Base-by-base conservation (phyloP, 1,140 invertebrate species). In the Oreohelix idahoensis region DNA sequence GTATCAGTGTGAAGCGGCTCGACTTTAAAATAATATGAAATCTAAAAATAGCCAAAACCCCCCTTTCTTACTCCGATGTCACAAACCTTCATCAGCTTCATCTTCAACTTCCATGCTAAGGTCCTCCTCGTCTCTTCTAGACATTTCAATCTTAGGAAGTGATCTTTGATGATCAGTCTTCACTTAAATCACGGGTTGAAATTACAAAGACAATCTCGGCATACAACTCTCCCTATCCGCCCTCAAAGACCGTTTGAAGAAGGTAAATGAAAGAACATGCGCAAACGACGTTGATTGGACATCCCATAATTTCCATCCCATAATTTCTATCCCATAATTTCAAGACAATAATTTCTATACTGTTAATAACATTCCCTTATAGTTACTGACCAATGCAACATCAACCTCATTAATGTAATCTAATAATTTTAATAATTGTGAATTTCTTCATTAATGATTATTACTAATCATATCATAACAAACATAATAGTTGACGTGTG, bases 261-360 rank as follows among this genome's bases (percentile, higher is more conserved):
- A 51, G 42, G 42, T 77, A 77, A 77, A 77, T 77, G 75, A 77
- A 77, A 51, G 70, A 79, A 58, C 83, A 79, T 74, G 70, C 76
- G 77, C 83, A 74, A 71, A 69, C 76, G 66, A n/a, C 35, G 70
- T 75, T 80, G 32, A 79, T 79, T 79, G 38, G 63, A 71, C 83
- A 74, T 71, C 76, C 76, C 77, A 74, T 79, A 74, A 79, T 79
- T 73, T 79, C 76, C 53, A 66, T 78, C 75, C 82, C 76, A 81
- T 71, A 81, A 81, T 81, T 71, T 81, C 76, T 29, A 71, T 70
- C 45, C 58, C 74, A 71, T 78, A 51, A 49, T 74, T 49, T 73
- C 80, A 17, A n/a, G n/a, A n/a, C n/a, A n/a, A n/a, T n/a, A n/a
- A n/a, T n/a, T n/a, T n/a, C n/a, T n/a, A n/a, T n/a, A n/a, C n/a